Percentiles rank a stretch among this genome's conserved stretches.
Conservation (phyloP, 53 echinoderm and acorn worm genomes). For the Arbacia lixula region DNA sequence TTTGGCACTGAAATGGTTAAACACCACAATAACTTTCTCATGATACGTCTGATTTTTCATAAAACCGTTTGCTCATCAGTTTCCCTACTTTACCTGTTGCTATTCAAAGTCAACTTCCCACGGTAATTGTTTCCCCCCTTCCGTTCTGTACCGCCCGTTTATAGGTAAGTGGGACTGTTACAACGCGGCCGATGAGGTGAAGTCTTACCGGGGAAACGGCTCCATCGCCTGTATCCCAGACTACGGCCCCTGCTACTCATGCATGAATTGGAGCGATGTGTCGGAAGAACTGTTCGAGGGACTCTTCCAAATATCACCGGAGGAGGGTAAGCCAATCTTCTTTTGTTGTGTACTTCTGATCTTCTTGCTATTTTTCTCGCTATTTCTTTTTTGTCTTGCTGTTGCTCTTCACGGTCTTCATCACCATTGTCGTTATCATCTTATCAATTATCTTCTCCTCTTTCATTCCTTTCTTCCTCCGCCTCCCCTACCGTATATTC, state of each 20-base stretch:
- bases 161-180: constrained; percentile 48
- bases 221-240: constrained; percentile 28
- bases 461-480: too few species aligned
- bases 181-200: constrained; percentile 3
- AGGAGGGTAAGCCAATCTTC: not conserved
- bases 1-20: too few species aligned
- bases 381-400: not conserved
- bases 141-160: too few species aligned
- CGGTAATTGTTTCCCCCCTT: too few species aligned
- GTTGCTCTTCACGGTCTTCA: not conserved
- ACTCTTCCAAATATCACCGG: not conserved
- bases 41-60: too few species aligned
- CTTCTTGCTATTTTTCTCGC: not conserved
- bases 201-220: constrained; percentile 34
- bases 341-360: not conserved
- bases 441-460: too few species aligned
- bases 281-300: not conserved
- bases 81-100: too few species aligned
- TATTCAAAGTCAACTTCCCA: too few species aligned
- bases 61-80: too few species aligned
- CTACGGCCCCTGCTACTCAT: constrained; percentile 22
- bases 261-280: constrained; percentile 52
- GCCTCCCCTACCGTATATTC: too few species aligned
- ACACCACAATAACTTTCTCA: too few species aligned
- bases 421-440: not conserved